A percentile compares a stretch with the other conserved stretches of the same genome.
Evolutionary conservation across 1,140 invertebrate species (phyloP).

Genomic region (Nebria ingens): DNA sequence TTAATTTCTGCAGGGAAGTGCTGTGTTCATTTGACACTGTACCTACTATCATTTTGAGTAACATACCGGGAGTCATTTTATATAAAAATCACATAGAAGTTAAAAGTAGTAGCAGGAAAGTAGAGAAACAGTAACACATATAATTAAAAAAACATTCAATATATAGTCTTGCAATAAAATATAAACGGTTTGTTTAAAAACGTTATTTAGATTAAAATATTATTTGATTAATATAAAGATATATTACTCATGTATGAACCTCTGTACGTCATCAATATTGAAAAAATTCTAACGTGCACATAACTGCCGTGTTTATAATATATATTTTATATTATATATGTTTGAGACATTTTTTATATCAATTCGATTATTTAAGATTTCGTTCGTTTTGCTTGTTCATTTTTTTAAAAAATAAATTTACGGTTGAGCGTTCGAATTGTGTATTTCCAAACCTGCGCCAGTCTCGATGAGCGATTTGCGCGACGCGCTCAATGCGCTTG

Average conservation of each 20-base stretch:
- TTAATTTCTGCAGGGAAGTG: no score
- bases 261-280: constrained; percentile 8
- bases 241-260: not conserved
- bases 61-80: not conserved
- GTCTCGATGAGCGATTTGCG: constrained; percentile 33
- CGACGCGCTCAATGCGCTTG: constrained; percentile 28
- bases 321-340: not conserved
- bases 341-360: not conserved
- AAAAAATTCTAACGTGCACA: not conserved
- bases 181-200: no score
- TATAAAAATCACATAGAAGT: no score
- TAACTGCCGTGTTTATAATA: not conserved
- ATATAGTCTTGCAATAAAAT: no score
- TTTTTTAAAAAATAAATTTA: not conserved
- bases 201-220: no score
- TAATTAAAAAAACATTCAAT: no score
- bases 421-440: constrained; percentile 26
- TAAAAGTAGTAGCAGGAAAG: not conserved
- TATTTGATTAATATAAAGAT: no score
- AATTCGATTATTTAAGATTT: constrained; percentile 3
- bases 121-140: no score
- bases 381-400: not conserved
- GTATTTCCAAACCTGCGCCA: constrained; percentile 30
- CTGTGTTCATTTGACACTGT: constrained; percentile 20
- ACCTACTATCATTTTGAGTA: not conserved